Conservation (phyloP, 2,797 vertebrate genomes). For the Hemibagrus guttatus region DNA sequence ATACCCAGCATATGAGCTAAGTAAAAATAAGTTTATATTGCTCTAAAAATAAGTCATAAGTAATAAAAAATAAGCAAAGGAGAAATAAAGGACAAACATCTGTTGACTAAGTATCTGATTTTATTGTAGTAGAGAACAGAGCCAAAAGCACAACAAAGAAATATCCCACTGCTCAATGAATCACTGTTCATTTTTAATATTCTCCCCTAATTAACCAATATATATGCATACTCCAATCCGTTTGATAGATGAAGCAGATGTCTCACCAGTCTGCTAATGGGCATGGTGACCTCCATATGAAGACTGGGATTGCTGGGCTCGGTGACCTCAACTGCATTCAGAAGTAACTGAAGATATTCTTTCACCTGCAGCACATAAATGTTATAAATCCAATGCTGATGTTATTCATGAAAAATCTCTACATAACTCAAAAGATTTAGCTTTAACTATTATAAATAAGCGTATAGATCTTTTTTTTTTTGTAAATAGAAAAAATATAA, state of each 20-base stretch:
- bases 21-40: too few relatives aligned
- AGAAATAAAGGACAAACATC: not conserved
- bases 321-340: conserved; percentile 66
- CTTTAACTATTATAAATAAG: not conserved
- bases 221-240: not conserved
- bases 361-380: conserved; percentile 61
- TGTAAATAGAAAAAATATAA: not conserved
- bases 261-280: conserved; percentile 72
- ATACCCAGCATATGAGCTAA: not conserved
- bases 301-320: conserved; percentile 72
- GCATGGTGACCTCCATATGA: conserved; percentile 67
- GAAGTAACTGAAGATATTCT: conserved; percentile 63
- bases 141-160: not conserved
- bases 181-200: not conserved
- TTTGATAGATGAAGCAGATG: not conserved
- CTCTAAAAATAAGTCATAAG: not conserved
- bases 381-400: not conserved
- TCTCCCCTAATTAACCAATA: not conserved
- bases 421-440: not conserved
- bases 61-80: not conserved
- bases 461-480: not conserved
- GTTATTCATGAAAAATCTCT: not conserved
- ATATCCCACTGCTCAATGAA: not conserved
- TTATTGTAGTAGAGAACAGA: not conserved
- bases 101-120: not conserved